Base-by-base conservation (phyloP, 2,888 invertebrate genomes). In the Esperia sulphurella region DNA sequence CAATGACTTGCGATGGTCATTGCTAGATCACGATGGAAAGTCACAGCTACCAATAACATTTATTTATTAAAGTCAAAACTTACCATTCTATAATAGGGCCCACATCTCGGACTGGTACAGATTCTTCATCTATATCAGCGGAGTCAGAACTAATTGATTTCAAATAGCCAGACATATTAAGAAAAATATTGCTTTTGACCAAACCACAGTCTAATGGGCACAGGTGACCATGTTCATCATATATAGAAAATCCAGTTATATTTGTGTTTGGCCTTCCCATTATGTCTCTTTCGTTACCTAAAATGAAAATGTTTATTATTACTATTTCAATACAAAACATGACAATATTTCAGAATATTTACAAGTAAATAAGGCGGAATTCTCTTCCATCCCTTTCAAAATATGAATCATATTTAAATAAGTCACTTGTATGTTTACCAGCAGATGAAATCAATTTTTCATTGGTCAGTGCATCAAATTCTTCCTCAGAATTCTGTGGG, bases 21-120 rank as follows among this genome's bases (percentile, higher is more conserved):
- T n/a, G n/a, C n/a, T n/a, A n/a, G n/a, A n/a, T n/a, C n/a, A n/a
- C n/a, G n/a, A n/a, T n/a, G n/a, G n/a, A n/a, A n/a, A n/a, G n/a
- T n/a, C n/a, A n/a, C n/a, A n/a, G n/a, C n/a, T n/a, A n/a, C n/a
- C n/a, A n/a, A n/a, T n/a, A n/a, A n/a, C n/a, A n/a, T n/a, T n/a
- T 21, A 21, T 21, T 21, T 21, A 21, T 3, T 21, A 21, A 3
- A 21, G 5, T 3, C 3, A 21, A 21, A 21, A 21, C 41, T 10
- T 77, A 92, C 96, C 96, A 96, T 79, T 95, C 95, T 73, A 94
- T 94, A 62, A 96, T 95, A 0, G 96, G 96, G 0, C 96, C 96
- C 64, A 95, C 91, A 79, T 94, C 94, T 75, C 93, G 93, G 0
- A 93, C 92, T 3, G 95, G 92, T 37, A 96, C 91, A 3, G 85